These are phyloP conservation scores for Cheilosia pagana DNA, from an alignment of 2,888 invertebrate genomes.

Conservation along the genomic window DNA sequence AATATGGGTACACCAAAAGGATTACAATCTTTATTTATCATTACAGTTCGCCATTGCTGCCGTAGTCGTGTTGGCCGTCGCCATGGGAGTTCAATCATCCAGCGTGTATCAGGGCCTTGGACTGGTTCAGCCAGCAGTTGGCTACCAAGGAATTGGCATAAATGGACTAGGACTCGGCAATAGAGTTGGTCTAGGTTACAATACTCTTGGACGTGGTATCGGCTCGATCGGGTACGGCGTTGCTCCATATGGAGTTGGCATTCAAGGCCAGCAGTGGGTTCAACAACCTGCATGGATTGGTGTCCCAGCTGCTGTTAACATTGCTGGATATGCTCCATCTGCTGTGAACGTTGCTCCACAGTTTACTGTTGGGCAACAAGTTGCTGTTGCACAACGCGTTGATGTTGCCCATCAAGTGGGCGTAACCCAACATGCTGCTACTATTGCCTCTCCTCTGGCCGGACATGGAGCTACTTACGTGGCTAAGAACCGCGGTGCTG, in stretches of 20 bases:
- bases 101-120: constrained; percentile 13
- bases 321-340: constrained; percentile 46
- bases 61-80: constrained; percentile 82
- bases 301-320: constrained; percentile 33
- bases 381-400: not conserved
- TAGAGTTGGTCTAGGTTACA: not conserved
- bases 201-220: constrained; percentile 12
- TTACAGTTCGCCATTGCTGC: constrained; percentile 79
- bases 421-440: constrained; percentile 18
- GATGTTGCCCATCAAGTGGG: constrained; percentile 1
- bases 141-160: not conserved
- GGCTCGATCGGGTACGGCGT: constrained; percentile 14
- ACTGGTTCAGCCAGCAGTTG: not conserved
- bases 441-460: constrained; percentile 1
- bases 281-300: constrained; percentile 66
- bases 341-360: constrained; percentile 36
- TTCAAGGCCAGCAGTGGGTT: constrained; percentile 49
- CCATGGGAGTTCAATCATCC: constrained; percentile 81
- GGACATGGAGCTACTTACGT: constrained; percentile 75
- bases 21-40: not conserved
- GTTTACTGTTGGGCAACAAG: constrained; percentile 20
- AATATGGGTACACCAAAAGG: not conserved
- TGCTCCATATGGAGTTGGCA: not conserved
- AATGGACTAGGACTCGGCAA: constrained; percentile 2
- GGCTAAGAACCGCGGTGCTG: constrained; percentile 84